These are phyloP conservation scores for Acropora yongei DNA, from an alignment of 64 coral and sea anemone species.

Conservation along the genomic window DNA sequence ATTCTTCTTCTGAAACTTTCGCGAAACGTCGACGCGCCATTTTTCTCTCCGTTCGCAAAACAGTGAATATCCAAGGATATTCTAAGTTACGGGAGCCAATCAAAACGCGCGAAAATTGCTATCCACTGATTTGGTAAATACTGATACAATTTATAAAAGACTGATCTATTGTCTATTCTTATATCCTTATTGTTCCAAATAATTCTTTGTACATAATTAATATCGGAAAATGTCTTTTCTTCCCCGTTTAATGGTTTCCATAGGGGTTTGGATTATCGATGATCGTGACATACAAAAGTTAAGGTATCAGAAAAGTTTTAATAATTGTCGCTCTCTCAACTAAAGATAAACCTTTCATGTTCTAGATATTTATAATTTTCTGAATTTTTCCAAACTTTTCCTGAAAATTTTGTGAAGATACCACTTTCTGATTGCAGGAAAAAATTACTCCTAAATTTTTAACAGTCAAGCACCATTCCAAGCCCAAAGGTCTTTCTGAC, in stretches of 20 bases:
- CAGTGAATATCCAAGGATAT: no score
- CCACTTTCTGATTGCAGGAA: not conserved
- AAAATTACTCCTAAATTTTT: not conserved
- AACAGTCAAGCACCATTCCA: not conserved
- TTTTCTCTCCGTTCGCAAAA: no score
- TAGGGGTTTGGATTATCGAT: not conserved
- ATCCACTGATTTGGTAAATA: no score
- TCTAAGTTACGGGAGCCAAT: no score
- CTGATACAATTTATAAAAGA: not conserved
- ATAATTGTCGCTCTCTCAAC: constrained; percentile 13
- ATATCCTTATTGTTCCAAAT: not conserved
- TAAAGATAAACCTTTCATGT: not conserved
- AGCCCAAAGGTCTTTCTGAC: not conserved
- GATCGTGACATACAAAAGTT: constrained; percentile 7
- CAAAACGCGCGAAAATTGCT: no score
- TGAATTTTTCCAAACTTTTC: not conserved
- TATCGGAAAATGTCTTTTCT: not conserved
- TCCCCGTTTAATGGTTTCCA: not conserved
- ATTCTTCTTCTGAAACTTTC: no score
- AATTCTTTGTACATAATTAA: not conserved
- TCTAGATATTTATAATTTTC: not conserved
- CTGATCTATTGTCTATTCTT: no score
- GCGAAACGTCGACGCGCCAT: no score
- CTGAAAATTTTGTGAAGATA: not conserved
- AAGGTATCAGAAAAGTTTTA: constrained; percentile 14